A percentile compares a stretch with the other conserved stretches of the same genome.
Conservation (phyloP, 2,888 invertebrate species). For the Copidosoma aretas region DNA sequence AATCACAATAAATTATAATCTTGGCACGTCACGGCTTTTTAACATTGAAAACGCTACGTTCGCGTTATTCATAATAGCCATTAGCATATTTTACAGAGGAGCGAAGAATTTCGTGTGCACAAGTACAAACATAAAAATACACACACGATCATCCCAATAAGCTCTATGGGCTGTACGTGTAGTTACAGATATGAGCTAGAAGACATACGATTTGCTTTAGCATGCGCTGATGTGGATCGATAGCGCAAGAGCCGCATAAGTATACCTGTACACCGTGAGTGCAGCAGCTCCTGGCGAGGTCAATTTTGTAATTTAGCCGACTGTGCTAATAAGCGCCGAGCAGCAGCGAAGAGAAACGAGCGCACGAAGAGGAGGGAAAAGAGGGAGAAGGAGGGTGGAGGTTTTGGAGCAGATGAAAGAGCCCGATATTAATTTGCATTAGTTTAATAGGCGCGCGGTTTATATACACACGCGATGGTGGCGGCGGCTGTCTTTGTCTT, state of each 20-base stretch:
- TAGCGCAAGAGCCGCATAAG: background rate
- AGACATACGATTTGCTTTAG: background rate
- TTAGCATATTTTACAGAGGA: too few species aligned
- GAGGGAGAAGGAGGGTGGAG: background rate
- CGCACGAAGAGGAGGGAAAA: conserved; percentile 15
- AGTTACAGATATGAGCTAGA: background rate
- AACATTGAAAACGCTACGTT: too few species aligned
- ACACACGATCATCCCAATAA: too few species aligned
- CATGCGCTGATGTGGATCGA: background rate
- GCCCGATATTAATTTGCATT: conserved; percentile 57
- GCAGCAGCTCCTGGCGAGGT: conserved; percentile 7
- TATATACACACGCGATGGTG: conserved; percentile 17
- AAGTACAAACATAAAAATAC: too few species aligned
- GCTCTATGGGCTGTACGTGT: too few species aligned
- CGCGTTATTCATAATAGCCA: too few species aligned
- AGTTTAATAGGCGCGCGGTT: conserved; percentile 51
- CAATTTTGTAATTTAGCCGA: conserved; percentile 28
- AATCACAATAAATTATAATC: too few species aligned
- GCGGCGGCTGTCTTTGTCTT: background rate
- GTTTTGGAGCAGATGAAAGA: conserved; percentile 50
- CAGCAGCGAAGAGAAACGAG: conserved; percentile 24
- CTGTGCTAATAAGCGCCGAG: background rate
- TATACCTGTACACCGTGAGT: background rate
- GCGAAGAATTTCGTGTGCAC: too few species aligned
- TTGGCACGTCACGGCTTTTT: too few species aligned